Base-by-base conservation (phyloP, 2,888 invertebrate species). In the Empis stercorea region DNA sequence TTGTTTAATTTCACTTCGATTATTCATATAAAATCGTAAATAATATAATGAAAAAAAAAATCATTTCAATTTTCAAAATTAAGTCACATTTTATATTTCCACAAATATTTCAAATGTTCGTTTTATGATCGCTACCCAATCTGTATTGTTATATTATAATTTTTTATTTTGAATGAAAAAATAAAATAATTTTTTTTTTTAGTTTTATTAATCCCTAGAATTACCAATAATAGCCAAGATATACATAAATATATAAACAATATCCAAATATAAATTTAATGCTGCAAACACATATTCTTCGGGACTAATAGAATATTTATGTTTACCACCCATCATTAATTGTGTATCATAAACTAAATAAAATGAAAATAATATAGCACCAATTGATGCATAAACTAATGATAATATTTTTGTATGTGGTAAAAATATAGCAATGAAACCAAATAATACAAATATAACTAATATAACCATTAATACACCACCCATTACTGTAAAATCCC, bases 231-330 rank as follows among this genome's bases (percentile, higher is more conserved):
- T 61, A 49, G 60, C 50, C 48, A 93, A 76, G 56, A 94, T 84
- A 69, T 87, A 87, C 57, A 91, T 66, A 76, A 94, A 94, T 57
- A 94, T 85, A 64, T 93, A 88, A 57, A 93, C 73, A 54, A 94
- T 79, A 64, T 94, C 94, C 57, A 94, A 68, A 59, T 94, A 94
- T 1, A 94, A 74, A 66, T 86, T 93, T 44, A 94, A 75, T 1
- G 93, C 87, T 0, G 92, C 94, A 63, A 94, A 94, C 57, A 95
- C 86, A 66, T 94, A 94, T 61, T 94, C 94, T 66, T 94, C 93
- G 0, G 93, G 93, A 1, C 91, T 89, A 53, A 94, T 78, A 47
- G 84, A 76, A 70, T 86, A 89, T 67, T 87, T 88, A 72, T 95
- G 94, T 34, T 81, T 81, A 11, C 91, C 91, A 4, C 93, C 93